Percentiles rank a stretch among this genome's conserved stretches.
These are phyloP conservation scores for Sipunculus nudus DNA, from an alignment of 2,888 invertebrate species.

Conservation along the genomic window DNA sequence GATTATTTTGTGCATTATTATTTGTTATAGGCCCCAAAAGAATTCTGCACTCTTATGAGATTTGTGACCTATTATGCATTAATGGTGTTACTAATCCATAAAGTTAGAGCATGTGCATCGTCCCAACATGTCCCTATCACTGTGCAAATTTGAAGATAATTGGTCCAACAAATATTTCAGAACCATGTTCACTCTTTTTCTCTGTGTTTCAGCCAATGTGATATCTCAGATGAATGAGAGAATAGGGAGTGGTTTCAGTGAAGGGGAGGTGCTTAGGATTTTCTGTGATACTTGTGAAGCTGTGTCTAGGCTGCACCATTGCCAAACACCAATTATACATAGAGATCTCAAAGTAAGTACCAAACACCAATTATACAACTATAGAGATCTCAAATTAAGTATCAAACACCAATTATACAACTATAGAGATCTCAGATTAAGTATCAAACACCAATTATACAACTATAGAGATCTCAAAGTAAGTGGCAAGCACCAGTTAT, in stretches of 20 bases:
- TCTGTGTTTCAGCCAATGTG: slow-evolving; percentile 72
- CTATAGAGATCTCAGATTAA: too few relatives aligned
- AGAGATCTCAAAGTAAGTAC: slow-evolving; percentile 82
- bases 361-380: too few relatives aligned
- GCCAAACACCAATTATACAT: slow-evolving; percentile 92
- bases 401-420: neutral
- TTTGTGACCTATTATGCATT: too few relatives aligned
- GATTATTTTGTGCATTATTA: too few relatives aligned
- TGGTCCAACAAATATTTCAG: neutral
- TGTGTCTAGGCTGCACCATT: slow-evolving; percentile 88
- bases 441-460: slow-evolving; percentile 92
- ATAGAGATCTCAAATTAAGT: neutral
- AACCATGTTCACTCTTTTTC: neutral
- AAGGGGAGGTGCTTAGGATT: slow-evolving; percentile 79
- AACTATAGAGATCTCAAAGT: slow-evolving; percentile 91
- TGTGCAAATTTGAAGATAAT: too few relatives aligned
- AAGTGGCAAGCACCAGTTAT: slow-evolving; percentile 44
- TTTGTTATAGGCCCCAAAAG: too few relatives aligned
- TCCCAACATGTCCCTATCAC: too few relatives aligned
- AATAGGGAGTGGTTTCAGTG: slow-evolving; percentile 62
- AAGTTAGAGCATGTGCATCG: too few relatives aligned
- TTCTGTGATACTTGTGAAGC: slow-evolving; percentile 93
- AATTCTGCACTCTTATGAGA: too few relatives aligned
- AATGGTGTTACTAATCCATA: too few relatives aligned
- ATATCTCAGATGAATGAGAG: slow-evolving; percentile 86